phyloP scores from a whole-genome alignment of 2,888 invertebrate species.

The Plebejus argus region DNA sequence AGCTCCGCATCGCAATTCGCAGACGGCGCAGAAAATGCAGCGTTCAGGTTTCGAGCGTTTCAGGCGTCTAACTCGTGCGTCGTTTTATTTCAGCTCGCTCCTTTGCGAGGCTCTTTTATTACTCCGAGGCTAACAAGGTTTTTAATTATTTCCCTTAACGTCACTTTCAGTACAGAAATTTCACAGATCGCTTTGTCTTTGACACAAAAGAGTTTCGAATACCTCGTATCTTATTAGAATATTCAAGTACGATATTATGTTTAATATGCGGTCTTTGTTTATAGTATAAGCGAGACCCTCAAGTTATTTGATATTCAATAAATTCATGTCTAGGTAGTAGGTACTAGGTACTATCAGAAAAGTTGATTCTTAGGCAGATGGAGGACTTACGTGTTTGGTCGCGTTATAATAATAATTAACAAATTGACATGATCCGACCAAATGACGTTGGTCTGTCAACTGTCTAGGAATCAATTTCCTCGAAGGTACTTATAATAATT shows the following conservation, averaged over 20 bases:
- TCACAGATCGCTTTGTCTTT: conserved; percentile 36
- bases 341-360: too few species aligned
- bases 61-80: conserved; percentile 48
- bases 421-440: too few species aligned
- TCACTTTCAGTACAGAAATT: conserved; percentile 59
- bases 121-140: conserved; percentile 75
- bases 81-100: conserved; percentile 68
- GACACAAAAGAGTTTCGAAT: conserved; percentile 28
- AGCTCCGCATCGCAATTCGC: conserved; percentile 74
- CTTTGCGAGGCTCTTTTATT: conserved; percentile 70
- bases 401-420: too few species aligned
- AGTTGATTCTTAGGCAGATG: too few species aligned
- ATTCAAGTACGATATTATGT: neutral
- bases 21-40: conserved; percentile 74
- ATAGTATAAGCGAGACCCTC: neutral
- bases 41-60: conserved; percentile 63
- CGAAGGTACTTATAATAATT: too few species aligned
- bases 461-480: too few species aligned
- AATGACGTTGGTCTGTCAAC: too few species aligned
- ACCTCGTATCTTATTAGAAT: conserved; percentile 16
- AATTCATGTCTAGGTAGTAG: too few species aligned
- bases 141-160: conserved; percentile 79
- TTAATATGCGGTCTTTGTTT: neutral
- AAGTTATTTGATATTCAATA: too few species aligned
- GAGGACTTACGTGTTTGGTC: too few species aligned